These are phyloP conservation scores for Coptodon bakossiorum DNA, from an alignment of 2,113 vertebrate genomes.

Conservation along the genomic window DNA sequence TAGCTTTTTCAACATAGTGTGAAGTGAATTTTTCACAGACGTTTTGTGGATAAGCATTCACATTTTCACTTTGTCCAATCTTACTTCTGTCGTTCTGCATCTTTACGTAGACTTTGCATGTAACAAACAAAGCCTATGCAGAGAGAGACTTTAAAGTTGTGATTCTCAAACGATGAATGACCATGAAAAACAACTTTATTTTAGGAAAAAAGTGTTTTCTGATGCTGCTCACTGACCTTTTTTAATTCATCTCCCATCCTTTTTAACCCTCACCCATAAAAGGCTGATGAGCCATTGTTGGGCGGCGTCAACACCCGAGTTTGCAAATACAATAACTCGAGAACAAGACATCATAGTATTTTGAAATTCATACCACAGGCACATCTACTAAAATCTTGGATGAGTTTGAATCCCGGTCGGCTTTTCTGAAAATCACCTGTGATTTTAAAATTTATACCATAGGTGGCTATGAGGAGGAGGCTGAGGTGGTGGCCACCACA, in stretches of 20 bases:
- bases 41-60: background rate
- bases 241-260: background rate
- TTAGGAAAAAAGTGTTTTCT: background rate
- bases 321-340: background rate
- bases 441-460: background rate
- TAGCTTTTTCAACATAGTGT: background rate
- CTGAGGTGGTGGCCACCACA: background rate
- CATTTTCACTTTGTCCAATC: background rate
- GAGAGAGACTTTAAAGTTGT: background rate
- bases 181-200: background rate
- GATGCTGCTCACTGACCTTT: background rate
- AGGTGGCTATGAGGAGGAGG: background rate
- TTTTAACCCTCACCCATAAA: background rate
- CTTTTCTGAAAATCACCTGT: background rate
- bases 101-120: background rate
- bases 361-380: too few relatives aligned
- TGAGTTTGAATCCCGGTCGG: background rate
- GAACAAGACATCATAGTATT: background rate
- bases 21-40: background rate
- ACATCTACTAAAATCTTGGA: too few relatives aligned
- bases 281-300: background rate
- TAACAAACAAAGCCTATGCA: background rate
- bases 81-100: background rate
- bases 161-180: background rate
- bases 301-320: background rate